A percentile compares a stretch with the other conserved stretches of the same genome.
Evolutionary conservation across 2,113 vertebrate species (phyloP).

Genomic region (Grus americana): DNA sequence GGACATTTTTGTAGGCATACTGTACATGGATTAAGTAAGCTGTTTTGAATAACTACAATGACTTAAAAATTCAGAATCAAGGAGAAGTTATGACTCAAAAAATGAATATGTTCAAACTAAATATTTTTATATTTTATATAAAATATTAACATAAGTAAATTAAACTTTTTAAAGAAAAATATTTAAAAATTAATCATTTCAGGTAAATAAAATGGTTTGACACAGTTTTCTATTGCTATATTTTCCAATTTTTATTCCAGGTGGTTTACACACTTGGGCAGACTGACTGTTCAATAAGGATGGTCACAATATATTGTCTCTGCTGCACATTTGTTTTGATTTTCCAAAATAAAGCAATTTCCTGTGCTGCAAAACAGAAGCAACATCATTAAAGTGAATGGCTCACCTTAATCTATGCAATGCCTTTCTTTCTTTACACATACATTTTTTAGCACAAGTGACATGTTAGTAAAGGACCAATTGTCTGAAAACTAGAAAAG

Average conservation of each 20-base stretch:
- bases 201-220: neutral
- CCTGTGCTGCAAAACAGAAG: neutral
- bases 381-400: neutral
- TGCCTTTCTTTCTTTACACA: neutral
- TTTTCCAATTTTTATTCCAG: neutral
- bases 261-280: neutral
- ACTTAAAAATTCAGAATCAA: neutral
- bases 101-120: neutral
- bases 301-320: neutral
- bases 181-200: neutral
- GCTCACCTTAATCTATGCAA: neutral
- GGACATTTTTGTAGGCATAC: neutral
- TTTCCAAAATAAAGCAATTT: neutral
- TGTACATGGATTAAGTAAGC: neutral
- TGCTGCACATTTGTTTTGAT: neutral
- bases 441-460: neutral
- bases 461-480: neutral
- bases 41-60: neutral
- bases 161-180: neutral
- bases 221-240: fast-evolving
- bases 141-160: neutral
- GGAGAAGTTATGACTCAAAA: neutral
- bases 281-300: neutral
- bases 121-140: neutral
- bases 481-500: neutral